A percentile compares a stretch with the other conserved stretches of the same genome.
These are phyloP conservation scores for Amphilophus citrinellus DNA, from an alignment of 2,113 vertebrate species.

Conservation along the genomic window DNA sequence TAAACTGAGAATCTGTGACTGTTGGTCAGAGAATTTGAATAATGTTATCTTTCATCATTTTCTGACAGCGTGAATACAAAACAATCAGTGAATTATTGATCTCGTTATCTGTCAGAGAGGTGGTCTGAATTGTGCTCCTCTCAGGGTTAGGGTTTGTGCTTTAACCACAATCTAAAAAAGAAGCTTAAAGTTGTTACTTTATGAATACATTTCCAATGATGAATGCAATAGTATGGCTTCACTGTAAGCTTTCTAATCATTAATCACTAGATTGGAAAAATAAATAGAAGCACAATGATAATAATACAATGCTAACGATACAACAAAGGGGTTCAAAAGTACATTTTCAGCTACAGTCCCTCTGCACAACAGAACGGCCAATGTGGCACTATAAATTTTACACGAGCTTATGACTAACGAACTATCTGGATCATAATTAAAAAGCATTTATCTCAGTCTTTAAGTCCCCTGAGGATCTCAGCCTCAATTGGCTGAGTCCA, in stretches of 20 bases:
- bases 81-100: not conserved
- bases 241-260: not conserved
- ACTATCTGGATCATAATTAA: not conserved
- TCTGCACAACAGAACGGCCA: not conserved
- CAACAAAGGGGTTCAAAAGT: not conserved
- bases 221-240: not conserved
- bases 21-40: no score
- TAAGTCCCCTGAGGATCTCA: not conserved
- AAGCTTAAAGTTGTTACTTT: no score
- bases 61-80: no score
- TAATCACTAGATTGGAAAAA: not conserved
- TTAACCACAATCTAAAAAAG: not conserved
- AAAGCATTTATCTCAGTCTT: not conserved
- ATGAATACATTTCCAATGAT: no score
- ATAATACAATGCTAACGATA: not conserved
- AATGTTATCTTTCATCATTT: no score
- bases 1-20: no score
- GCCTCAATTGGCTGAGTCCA: not conserved
- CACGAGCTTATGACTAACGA: not conserved
- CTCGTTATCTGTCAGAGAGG: no score
- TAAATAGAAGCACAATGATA: not conserved
- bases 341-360: accelerated
- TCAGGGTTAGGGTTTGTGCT: not conserved
- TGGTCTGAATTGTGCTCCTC: not conserved
- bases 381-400: not conserved